Base-by-base conservation (phyloP, 2,113 vertebrate species). In the Oncorhynchus keta region DNA sequence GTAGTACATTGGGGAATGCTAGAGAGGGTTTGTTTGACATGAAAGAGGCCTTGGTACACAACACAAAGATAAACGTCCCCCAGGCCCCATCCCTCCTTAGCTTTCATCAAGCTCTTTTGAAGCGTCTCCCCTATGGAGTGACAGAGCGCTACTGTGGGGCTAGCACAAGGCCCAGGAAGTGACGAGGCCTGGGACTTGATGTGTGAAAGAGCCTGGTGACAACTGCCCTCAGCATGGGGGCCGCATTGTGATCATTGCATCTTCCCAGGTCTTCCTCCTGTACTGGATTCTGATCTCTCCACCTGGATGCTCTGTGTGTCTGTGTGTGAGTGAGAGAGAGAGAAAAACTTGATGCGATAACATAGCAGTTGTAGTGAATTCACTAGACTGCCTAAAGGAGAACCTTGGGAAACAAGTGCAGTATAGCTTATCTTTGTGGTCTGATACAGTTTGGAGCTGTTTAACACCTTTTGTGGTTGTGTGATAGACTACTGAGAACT, bases 131-230 rank as follows among this genome's bases (percentile, higher is more conserved):
- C 82, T 66, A 77, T 51, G 71, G 79, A 84, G 84, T 68, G 62
- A 79, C 76, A 79, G 68, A 16, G 45, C 39, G 51, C n/a, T 69
- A 55, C 76, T 75, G 73, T 74, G 70, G 73, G 39, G 67, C 24
- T 39, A 70, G 51, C 76, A 74, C 72, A 81, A 80, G 78, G 75
- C 76, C 79, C 78, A 86, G 86, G 81, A 87, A 88, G 77, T 86
- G 69, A 79, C 70, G 16, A 55, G 51, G 73, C 76, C 73, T 72
- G 81, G 62, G 74, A 73, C 68, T 80, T 51, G 67, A 72, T 83
- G 82, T 84, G 82, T 86, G 77, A 86, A 86, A 83, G 78, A 77
- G 39, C 70, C 74, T 20, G 65, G 55, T 65, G 78, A 87, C 81
- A 85, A 82, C 76, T 74, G 78, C 55, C 2, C 84, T 59, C 84